Evolutionary conservation across 2,888 invertebrate genomes (phyloP), one percentile per base, ranked within the genome.

Genomic region (Patella pellucida): DNA sequence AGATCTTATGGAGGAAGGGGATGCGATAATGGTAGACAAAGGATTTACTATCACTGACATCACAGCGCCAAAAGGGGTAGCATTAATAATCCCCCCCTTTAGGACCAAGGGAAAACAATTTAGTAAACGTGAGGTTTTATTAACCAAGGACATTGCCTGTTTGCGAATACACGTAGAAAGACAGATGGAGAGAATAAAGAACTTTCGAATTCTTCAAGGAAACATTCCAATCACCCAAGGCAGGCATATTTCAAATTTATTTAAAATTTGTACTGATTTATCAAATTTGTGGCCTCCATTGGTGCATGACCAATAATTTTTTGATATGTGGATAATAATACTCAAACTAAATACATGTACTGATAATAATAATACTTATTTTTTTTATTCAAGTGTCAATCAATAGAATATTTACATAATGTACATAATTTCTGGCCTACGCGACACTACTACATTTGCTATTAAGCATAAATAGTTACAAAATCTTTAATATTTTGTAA

Each of bases 121-220:
- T 54, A 54, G 15, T 16, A 54, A 54, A n/a, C 54, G 54, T 54
- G 54, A 54, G 54, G 54, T 54, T 54, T 16, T 54, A 14, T 3
- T 54, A 16, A 54, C 54, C 3, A 54, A 54, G 16, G 50, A 52
- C 14, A 77, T 75, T 70, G 72, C 69, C 3, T 67, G 52, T 62
- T 51, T 62, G 11, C 69, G 75, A 72, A 75, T 78, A n/a, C 70
- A 78, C 70, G 69, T 75, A 9, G 70, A 75, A 67, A 68, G 75
- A 62, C 69, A 69, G 50, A 75, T 77, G 70, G 72, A 77, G 72
- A 54, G 73, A 70, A 73, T 62, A 52, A 72, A 76, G 52, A 75
- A 75, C 11, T 75, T 75, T 31, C 56, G 67, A 11, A 71, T 75
- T 67, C 15, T 72, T 68, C 72, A 75, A 72, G 75, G 75, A 11